Base-by-base conservation (phyloP, 2,797 vertebrate species). In the Chaenodraco wilsoni region DNA sequence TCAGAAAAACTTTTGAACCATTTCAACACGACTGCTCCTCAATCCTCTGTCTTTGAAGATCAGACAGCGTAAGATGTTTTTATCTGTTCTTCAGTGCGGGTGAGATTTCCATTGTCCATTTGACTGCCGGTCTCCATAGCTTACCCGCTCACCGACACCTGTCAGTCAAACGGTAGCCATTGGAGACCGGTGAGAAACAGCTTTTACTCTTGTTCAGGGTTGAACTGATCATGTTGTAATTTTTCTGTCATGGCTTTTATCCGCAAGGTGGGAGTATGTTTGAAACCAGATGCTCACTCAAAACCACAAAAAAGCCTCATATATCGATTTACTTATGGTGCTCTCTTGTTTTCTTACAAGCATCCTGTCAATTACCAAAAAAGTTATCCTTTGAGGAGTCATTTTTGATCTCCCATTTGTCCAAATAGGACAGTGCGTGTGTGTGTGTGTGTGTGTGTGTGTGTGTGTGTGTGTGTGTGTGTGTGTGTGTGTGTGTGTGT, bases 211-310 rank as follows among this genome's bases (percentile, higher is more conserved):
- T 71, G 74, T 82, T 78, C 78, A 62, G 16, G 65, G 43, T 75
- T 85, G 81, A 88, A 88, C 84, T 90, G 88, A 92, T 92, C 86
- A 84, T 87, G 79, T 74, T 90, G 86, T 93, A 92, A 94, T 93
- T 93, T 84, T 83, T 90, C 89, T 91, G 90, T 92, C 90, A 85
- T 52, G 65, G 78, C 90, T 94, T 92, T 93, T 87, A 92, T 92
- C 89, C 65, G 65, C 73, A 75, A 75, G 66, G 72, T 87, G 83
- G 77, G 74, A 87, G 82, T 48, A 59, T 90, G 84, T 93, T 92
- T 93, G 88, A 93, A 91, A 92, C 76, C 88, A 89, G 89, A 87
- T 89, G 84, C 87, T 90, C 84, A 80, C 89, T 71, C 84, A 85
- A 89, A 88, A 86, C 78, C 82, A 88, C 85, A 90, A 85, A 89